These are phyloP conservation scores for Nephrotoma flavescens DNA, from an alignment of 2,888 invertebrate genomes.

Conservation along the genomic window DNA sequence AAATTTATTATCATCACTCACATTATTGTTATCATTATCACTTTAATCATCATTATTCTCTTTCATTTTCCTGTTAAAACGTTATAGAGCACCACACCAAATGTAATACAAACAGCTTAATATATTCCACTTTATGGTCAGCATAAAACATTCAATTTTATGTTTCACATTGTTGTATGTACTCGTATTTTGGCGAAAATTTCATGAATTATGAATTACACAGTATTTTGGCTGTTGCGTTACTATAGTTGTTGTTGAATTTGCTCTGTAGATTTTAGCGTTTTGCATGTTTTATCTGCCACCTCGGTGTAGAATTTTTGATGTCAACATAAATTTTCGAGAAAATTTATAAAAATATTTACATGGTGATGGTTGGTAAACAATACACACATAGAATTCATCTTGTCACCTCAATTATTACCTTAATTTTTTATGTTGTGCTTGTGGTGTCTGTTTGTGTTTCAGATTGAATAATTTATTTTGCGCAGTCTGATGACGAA, in stretches of 20 bases:
- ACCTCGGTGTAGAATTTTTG: not conserved
- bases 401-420: not conserved
- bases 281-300: not conserved
- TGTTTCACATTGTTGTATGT: not conserved
- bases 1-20: not conserved
- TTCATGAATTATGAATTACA: not conserved
- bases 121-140: not conserved
- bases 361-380: not conserved
- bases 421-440: not conserved
- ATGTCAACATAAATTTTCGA: not conserved
- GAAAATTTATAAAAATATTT: not conserved
- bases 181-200: not conserved
- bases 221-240: not conserved
- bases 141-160: not conserved
- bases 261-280: not conserved
- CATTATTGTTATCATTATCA: not conserved
- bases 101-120: not conserved
- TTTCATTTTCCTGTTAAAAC: not conserved
- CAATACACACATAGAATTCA: not conserved
- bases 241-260: not conserved
- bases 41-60: not conserved
- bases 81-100: not conserved
- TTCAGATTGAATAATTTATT: not conserved
- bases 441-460: not conserved
- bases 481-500: not conserved